Evolutionary conservation across 2,113 vertebrate genomes (phyloP), one percentile per base, ranked within the genome.

Genomic region (Abramis brama): DNA sequence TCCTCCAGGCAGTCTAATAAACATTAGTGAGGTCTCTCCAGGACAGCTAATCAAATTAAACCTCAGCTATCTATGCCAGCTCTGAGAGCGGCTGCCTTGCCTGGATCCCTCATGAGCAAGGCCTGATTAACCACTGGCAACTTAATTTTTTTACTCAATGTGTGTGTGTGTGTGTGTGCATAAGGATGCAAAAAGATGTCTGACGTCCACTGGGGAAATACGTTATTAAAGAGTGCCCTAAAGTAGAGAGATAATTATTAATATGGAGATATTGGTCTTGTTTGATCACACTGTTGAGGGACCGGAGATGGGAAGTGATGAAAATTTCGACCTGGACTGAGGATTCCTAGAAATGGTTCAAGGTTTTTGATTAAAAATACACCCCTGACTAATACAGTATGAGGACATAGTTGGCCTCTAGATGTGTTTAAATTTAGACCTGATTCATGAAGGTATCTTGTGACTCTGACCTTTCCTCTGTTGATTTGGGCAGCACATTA

Each of bases 11-110:
- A 36, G 19, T n/a, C 27, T 33, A 52, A 78, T 52, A 36, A 78
- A 78, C 75, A 57, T 4, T 17, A 78, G 50, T 21, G 19, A 57
- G 73, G n/a, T 78, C 75, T 78, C 50, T 5, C 75, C 50, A 78
- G 75, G 75, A 78, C 27, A 23, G 30, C 75, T 78, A 78, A 78
- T 78, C 75, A 78, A 52, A 78, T 78, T 57, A 78, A 52, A 78
- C 4, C 30, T 4, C 50, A 33, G 75, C 50, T 17, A 57, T 78
- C 75, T 33, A 33, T 36, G 50, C 75, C 45, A 57, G 75, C 75
- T 75, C 71, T 75, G 43, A n/a, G 43, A 27, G 43, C 43, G n/a
- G n/a, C 43, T 50, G n/a, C 73, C 13, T 3, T 75, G 73, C 73
- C 43, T 27, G 43, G 43, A 45, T 73, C 39, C 11, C 70, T 73